Percentiles rank a stretch among this genome's conserved stretches.
phyloP scores from a whole-genome alignment of 2,888 invertebrate species.

The Mechanitis messenoides region DNA sequence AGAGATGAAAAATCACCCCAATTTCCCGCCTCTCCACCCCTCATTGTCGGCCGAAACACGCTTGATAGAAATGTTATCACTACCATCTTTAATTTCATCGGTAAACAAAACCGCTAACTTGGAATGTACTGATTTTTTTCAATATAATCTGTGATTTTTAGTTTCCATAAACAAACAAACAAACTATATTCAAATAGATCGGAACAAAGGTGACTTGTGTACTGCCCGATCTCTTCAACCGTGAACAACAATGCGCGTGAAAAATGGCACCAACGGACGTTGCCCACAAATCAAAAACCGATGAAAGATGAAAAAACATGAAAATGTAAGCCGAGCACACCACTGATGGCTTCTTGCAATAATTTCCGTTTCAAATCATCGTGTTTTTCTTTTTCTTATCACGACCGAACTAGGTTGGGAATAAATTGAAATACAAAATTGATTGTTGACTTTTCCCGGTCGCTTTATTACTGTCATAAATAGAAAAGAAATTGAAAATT shows the following conservation, averaged over 20 bases:
- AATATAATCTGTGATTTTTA: neutral
- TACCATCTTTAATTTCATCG: slow-evolving; percentile 78
- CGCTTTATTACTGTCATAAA: slow-evolving; percentile 76
- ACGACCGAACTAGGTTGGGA: slow-evolving; percentile 74
- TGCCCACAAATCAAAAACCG: slow-evolving; percentile 62
- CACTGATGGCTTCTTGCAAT: slow-evolving; percentile 76
- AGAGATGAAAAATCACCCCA: slow-evolving; percentile 73
- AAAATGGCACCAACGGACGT: slow-evolving; percentile 54
- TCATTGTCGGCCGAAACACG: slow-evolving; percentile 59
- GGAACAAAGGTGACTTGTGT: slow-evolving; percentile 45
- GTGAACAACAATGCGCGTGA: slow-evolving; percentile 63
- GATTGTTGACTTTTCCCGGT: slow-evolving; percentile 76
- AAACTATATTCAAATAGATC: slow-evolving; percentile 40
- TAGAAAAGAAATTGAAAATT: slow-evolving; percentile 75
- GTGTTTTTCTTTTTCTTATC: slow-evolving; percentile 76
- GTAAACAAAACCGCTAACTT: slow-evolving; percentile 48
- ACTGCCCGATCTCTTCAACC: slow-evolving; percentile 44
- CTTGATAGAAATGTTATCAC: slow-evolving; percentile 78
- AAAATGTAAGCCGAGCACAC: slow-evolving; percentile 59
- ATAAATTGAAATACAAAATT: slow-evolving; percentile 78
- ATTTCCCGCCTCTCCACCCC: slow-evolving; percentile 60
- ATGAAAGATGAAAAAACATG: slow-evolving; percentile 48
- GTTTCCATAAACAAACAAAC: slow-evolving; percentile 2
- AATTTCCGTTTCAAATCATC: slow-evolving; percentile 77
- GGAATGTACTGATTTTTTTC: slow-evolving; percentile 3